Base-by-base conservation (phyloP, 2,113 vertebrate genomes). In the Prunella fulvescens region DNA sequence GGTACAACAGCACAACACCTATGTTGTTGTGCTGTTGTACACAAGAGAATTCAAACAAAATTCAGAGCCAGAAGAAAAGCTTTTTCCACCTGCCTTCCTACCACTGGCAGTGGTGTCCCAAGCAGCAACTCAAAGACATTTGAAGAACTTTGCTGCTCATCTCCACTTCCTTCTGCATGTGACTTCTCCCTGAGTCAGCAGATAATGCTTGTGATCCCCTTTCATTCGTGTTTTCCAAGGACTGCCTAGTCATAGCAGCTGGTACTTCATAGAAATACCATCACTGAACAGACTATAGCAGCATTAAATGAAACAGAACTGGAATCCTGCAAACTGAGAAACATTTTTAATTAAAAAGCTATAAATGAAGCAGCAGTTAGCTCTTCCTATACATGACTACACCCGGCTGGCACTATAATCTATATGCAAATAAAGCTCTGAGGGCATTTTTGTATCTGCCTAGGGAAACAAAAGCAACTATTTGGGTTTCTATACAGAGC, bases 351-450 rank as follows among this genome's bases (percentile, higher is more conserved):
- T 96, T 92, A 84, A 94, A 88, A 90, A 83, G 40, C 87, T 94
- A 83, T 48, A 93, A 94, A 93, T 94, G 85, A 93, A 88, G 76
- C 76, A 86, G 81, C 16, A 8, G 67, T 85, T 86, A 95, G 80
- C 37, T 86, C 79, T 94, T 93, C 90, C 81, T 81, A 67, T 87
- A 92, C 53, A 47, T 37, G 91, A 83, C 88, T 93, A 95, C 69
- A 92, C 92, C 78, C 4, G 0, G 69, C 66, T 82, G 53, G 45
- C 45, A 74, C 77, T 85, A 87, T 64, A 95, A 97, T 93, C 95
- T 95, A 88, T 60, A 96, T 94, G 96, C 93, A 96, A 95, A 97
- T 92, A 92, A 93, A 81, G 50, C 73, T 73, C 82, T 88, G 40
- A 95, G 67, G 85, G 90, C 88, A 94, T 88, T 96, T 96, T 72